Evolutionary conservation across 2,797 vertebrate genomes (phyloP).

Genomic region (Epinephelus coioides): DNA sequence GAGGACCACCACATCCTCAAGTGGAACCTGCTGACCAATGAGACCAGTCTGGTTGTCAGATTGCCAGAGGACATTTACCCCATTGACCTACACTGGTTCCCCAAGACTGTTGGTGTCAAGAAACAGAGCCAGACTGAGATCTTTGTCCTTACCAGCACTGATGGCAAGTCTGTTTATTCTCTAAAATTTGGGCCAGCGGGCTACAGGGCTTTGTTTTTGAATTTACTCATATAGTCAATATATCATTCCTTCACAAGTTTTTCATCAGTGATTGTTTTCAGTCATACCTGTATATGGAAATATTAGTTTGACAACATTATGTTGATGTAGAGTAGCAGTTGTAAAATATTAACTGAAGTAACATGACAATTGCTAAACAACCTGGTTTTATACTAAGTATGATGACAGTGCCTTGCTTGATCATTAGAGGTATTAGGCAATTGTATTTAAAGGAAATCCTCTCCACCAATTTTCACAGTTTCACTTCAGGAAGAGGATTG

Average conservation of each 20-base stretch:
- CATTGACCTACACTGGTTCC: conserved; percentile 95
- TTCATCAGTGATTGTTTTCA: background rate
- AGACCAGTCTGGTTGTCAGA: conserved; percentile 89
- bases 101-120: conserved; percentile 90
- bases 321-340: background rate
- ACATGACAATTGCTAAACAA: background rate
- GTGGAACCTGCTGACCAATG: conserved; percentile 94
- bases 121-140: conserved; percentile 92
- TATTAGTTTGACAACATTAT: conserved; percentile 4
- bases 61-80: conserved; percentile 94
- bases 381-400: background rate
- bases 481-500: background rate
- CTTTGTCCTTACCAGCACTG: conserved; percentile 95
- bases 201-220: conserved; percentile 6
- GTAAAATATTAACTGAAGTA: conserved; percentile 1
- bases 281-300: background rate
- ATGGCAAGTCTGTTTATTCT: conserved; percentile 87
- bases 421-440: background rate
- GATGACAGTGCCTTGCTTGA: background rate
- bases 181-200: background rate
- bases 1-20: conserved; percentile 96
- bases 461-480: background rate
- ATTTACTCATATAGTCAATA: background rate
- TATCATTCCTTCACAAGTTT: background rate
- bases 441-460: background rate